These are phyloP conservation scores for Sphenopsis melanotis DNA, from an alignment of 2,797 vertebrate genomes.

Conservation along the genomic window DNA sequence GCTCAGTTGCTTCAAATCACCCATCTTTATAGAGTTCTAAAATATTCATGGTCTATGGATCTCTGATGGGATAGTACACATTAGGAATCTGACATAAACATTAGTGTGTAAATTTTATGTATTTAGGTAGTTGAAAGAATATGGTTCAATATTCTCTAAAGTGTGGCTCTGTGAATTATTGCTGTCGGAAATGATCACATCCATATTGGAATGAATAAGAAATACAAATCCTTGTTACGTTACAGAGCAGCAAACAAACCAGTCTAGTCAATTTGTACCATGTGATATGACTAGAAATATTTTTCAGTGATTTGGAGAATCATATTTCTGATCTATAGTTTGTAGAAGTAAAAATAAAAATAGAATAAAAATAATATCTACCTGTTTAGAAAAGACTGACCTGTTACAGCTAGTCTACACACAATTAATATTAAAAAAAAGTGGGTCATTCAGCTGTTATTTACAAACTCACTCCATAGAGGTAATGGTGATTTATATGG, in stretches of 20 bases:
- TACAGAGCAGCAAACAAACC: not conserved
- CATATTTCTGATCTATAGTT: not conserved
- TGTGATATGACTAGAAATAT: not conserved
- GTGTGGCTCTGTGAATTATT: constrained; percentile 21
- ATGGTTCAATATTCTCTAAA: not conserved
- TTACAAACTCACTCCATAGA: not conserved
- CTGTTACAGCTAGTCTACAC: not conserved
- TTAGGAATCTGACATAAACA: not conserved
- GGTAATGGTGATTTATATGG: not conserved
- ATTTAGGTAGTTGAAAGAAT: not conserved
- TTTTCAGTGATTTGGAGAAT: not conserved
- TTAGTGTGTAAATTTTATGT: not conserved
- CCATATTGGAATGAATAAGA: constrained; percentile 5
- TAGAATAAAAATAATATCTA: not conserved
- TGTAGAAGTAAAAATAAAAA: not conserved
- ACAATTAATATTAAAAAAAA: not conserved
- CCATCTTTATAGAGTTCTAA: not conserved
- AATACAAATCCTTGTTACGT: not conserved
- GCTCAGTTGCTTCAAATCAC: not conserved
- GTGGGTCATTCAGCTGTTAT: not conserved
- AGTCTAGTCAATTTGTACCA: not conserved
- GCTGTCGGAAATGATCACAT: not conserved
- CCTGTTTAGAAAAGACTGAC: not conserved
- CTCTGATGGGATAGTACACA: not conserved
- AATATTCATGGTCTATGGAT: not conserved